Percentiles rank a stretch among this genome's conserved stretches.
Evolutionary conservation across 2,797 vertebrate genomes (phyloP).

Genomic region (Paguma larvata): DNA sequence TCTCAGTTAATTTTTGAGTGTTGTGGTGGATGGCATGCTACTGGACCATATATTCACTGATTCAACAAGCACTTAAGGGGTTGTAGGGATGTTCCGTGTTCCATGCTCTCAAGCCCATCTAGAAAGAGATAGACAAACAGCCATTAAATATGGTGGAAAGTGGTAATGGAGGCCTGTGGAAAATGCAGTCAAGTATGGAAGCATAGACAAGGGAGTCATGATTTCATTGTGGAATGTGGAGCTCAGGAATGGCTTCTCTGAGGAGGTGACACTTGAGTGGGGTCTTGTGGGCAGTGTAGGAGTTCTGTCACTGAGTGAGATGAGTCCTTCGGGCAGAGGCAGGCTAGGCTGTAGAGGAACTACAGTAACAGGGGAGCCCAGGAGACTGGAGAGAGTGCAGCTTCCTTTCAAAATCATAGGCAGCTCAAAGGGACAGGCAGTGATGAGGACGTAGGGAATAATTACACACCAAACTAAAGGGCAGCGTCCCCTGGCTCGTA

Average conservation of each 20-base stretch:
- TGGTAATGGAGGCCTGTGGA: background rate
- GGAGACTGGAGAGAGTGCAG: background rate
- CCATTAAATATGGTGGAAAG: rapidly evolving
- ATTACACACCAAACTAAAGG: background rate
- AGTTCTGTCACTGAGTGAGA: background rate
- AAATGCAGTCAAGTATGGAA: background rate
- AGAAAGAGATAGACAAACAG: background rate
- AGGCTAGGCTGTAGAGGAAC: background rate
- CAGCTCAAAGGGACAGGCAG: background rate
- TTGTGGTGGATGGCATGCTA: background rate
- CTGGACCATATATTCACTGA: background rate
- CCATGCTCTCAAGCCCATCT: background rate
- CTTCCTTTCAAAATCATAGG: background rate
- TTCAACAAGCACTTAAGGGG: background rate
- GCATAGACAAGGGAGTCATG: background rate
- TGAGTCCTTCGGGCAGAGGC: background rate
- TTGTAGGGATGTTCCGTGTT: background rate
- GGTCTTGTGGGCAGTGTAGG: background rate
- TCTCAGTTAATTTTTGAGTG: background rate
- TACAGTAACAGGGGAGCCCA: background rate
- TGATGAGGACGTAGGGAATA: background rate
- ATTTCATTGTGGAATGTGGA: background rate
- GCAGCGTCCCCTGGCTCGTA: background rate
- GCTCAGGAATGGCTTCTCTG: background rate
- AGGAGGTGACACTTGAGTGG: background rate